These are phyloP conservation scores for Spheniscus humboldti DNA, from an alignment of 2,797 vertebrate genomes.

Conservation along the genomic window DNA sequence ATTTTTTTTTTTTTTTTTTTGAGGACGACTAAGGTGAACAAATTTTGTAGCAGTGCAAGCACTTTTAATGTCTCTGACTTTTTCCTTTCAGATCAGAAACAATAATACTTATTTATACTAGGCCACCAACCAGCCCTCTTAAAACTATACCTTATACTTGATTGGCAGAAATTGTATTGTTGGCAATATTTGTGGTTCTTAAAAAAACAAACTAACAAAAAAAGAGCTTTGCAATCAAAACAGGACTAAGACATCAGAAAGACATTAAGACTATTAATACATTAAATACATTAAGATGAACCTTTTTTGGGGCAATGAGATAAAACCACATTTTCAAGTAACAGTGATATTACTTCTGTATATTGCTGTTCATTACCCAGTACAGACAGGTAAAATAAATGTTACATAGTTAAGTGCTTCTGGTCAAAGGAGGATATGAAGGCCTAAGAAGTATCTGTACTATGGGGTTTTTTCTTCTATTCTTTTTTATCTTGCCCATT, in stretches of 20 bases:
- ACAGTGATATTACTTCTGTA: not conserved
- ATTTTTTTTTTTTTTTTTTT: not conserved
- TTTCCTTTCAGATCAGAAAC: not conserved
- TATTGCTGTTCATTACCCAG: not conserved
- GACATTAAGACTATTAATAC: not conserved
- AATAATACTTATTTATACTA: not conserved
- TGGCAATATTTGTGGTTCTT: not conserved
- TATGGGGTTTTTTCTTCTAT: not conserved
- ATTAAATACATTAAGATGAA: not conserved
- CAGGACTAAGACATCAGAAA: not conserved
- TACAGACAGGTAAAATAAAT: not conserved
- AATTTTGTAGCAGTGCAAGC: not conserved
- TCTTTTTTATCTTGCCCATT: not conserved
- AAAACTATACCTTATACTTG: not conserved
- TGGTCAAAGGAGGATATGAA: not conserved
- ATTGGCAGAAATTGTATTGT: not conserved
- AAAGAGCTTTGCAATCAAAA: not conserved
- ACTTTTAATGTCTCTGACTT: not conserved
- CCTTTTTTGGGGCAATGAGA: not conserved
- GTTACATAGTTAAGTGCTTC: not conserved
- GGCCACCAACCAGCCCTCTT: not conserved
- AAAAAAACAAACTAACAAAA: not conserved
- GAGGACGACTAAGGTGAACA: not conserved
- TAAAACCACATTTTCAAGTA: not conserved
- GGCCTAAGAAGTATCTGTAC: not conserved